These are phyloP conservation scores for Lepus americanus DNA, from an alignment of 2,113 vertebrate species.

Conservation along the genomic window DNA sequence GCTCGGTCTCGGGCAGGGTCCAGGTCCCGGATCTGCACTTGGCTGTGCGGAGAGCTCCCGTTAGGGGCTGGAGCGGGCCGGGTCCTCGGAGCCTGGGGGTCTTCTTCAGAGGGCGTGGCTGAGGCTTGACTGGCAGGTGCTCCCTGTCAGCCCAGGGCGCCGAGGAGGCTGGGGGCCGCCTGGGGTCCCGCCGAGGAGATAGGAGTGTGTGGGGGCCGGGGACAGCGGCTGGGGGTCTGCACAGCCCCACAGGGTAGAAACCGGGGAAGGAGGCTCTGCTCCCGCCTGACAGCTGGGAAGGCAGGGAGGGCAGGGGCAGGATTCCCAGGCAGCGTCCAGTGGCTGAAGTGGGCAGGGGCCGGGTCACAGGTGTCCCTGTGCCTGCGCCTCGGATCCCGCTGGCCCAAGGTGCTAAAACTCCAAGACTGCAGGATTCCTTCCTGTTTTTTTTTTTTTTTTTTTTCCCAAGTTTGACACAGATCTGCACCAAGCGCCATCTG, in stretches of 20 bases:
- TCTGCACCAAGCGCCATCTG: constrained; percentile 64
- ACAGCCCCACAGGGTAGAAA: neutral
- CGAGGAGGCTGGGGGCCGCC: neutral
- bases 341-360: neutral
- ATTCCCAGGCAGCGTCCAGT: neutral
- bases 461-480: constrained; percentile 9
- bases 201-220: neutral
- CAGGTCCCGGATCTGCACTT: neutral
- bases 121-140: neutral
- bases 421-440: neutral
- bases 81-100: neutral
- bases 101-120: neutral
- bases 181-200: neutral
- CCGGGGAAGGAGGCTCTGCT: too few relatives aligned
- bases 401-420: neutral
- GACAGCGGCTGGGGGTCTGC: neutral
- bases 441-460: neutral
- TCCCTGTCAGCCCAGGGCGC: rapidly evolving
- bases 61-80: neutral
- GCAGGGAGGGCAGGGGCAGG: neutral
- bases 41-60: too few relatives aligned
- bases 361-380: neutral
- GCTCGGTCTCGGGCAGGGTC: neutral
- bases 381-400: neutral
- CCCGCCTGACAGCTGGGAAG: neutral